Base-by-base conservation (phyloP, 2,797 vertebrate species). In the Sternarchorhynchus goeldii region DNA sequence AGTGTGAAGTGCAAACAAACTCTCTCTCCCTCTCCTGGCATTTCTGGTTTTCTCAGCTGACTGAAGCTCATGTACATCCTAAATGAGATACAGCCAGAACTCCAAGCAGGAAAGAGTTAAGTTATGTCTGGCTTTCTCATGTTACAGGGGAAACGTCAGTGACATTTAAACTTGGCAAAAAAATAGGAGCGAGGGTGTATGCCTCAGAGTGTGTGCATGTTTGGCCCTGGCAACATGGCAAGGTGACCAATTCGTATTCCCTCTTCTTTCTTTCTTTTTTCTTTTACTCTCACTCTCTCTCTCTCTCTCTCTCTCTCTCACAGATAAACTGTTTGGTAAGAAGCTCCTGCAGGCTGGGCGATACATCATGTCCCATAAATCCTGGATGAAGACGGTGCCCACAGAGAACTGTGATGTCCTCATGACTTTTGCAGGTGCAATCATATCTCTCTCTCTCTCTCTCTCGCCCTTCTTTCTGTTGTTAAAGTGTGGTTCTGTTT, bases 351-450 rank as follows among this genome's bases (percentile, higher is more conserved):
- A 98, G 88, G 96, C 96, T 0, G 97, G 97, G 64, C 95, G 96
- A 81, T 96, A 98, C 93, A 95, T 99, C 92, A 97, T 99, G 94
- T 98, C 96, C 87, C 96, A 97, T 91, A 98, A 98, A 87, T 97
- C 97, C 29, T 99, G 97, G 97, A 98, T 99, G 97, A 99, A 97
- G 88, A 97, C 96, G 0, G 97, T 99, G 88, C 97, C 97, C 88
- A 99, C 97, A 0, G 97, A 99, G 90, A 96, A 98, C 92, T 99
- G 97, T 82, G 97, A 99, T 1, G 95, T 99, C 81, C 94, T 99
- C 82, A 97, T 99, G 96, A 98, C 96, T 60, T 97, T 99, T 90
- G 91, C 95, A 90, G 97, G 97, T 98, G 86, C 89, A 73, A 10
- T 63, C 20, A 77, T 41, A 75, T 25, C 5, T 3, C 53, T 53